Evolutionary conservation across 2,113 vertebrate species (phyloP).

Genomic region (Ciconia stormi): DNA sequence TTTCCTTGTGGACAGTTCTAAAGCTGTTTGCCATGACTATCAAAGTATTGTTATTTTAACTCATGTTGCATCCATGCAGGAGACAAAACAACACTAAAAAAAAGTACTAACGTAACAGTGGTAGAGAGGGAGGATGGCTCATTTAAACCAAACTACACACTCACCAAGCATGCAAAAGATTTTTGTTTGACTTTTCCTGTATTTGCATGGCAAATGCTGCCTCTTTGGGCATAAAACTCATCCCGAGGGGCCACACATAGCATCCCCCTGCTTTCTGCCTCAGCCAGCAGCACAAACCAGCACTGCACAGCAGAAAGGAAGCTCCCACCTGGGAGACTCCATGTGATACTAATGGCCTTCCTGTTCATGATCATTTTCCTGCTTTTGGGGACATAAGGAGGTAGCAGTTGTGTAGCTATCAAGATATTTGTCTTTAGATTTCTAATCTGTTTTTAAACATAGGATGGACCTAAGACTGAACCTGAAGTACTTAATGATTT

Average conservation of each 20-base stretch:
- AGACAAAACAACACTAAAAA: not conserved
- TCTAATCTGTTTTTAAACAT: not conserved
- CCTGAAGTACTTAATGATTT: not conserved
- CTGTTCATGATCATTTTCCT: not conserved
- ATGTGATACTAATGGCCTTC: not conserved
- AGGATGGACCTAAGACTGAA: not conserved
- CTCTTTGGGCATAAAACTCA: not conserved
- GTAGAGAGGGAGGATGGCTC: not conserved
- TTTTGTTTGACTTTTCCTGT: not conserved
- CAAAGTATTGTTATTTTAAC: not conserved
- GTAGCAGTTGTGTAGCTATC: not conserved
- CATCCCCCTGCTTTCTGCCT: not conserved
- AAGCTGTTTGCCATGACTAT: not conserved
- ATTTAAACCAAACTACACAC: not conserved
- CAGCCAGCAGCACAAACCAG: not conserved
- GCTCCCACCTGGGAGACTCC: not conserved
- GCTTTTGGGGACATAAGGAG: not conserved
- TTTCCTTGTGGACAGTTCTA: not conserved
- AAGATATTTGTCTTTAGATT: not conserved
- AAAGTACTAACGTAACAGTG: not conserved
- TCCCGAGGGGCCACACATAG: not conserved
- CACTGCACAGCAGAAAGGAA: not conserved
- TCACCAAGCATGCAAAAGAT: not conserved
- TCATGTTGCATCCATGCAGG: not conserved
- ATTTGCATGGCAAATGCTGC: not conserved